phyloP scores from a whole-genome alignment of 37 sponge, comb jelly and placozoan species.

The Diacarnus erythraeanus region DNA sequence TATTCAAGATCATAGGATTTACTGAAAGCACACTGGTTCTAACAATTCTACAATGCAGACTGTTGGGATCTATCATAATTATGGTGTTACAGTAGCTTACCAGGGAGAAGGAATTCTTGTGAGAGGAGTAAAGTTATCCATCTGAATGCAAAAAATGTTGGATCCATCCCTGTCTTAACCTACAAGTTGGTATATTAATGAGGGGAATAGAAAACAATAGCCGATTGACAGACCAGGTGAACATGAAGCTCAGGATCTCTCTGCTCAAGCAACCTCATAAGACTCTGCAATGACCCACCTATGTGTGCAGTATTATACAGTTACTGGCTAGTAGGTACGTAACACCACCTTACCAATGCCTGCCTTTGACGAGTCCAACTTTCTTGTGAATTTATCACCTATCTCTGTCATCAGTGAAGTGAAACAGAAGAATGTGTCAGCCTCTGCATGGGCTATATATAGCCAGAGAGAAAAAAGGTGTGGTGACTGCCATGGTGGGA shows the following conservation, averaged over 20 bases:
- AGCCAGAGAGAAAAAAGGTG: not conserved
- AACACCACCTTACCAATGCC: slow-evolving; percentile 73
- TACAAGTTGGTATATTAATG: slow-evolving; percentile 7
- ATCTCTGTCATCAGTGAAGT: slow-evolving; percentile 93
- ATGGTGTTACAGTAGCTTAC: slow-evolving; percentile 21
- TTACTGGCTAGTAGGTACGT: not conserved
- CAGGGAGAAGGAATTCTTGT: slow-evolving; percentile 94
- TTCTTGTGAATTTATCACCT: slow-evolving; percentile 90
- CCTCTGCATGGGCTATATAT: slow-evolving; percentile 90
- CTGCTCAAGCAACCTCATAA: slow-evolving; percentile 68
- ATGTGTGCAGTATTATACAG: not conserved
- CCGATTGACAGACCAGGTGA: slow-evolving; percentile 36
- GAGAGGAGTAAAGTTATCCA: slow-evolving; percentile 96
- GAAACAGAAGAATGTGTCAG: slow-evolving; percentile 98
- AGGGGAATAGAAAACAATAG: no score
- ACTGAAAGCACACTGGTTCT: not conserved
- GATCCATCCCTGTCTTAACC: slow-evolving; percentile 58
- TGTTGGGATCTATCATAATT: no score
- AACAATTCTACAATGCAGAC: not conserved
- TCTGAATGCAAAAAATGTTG: slow-evolving; percentile 87
- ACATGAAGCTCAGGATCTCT: slow-evolving; percentile 63
- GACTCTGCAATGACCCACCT: slow-evolving; percentile 74
- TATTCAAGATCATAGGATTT: no score
- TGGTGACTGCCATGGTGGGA: not conserved
- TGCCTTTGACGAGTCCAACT: slow-evolving; percentile 75